These are phyloP conservation scores for Oligia fasciuncula DNA, from an alignment of 2,888 invertebrate genomes.

Conservation along the genomic window DNA sequence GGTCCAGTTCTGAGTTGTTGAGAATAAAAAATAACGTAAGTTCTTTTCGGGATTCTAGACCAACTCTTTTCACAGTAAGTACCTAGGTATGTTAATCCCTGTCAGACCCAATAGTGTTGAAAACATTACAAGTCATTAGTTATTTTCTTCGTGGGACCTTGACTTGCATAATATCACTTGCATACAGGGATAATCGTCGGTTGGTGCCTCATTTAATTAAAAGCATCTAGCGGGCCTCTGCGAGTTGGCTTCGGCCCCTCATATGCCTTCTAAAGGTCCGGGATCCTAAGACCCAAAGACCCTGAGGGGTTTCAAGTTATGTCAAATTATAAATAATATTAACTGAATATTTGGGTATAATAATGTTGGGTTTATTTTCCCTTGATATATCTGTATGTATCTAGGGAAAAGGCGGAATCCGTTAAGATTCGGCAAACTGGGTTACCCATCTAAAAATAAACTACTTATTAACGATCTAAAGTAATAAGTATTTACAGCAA, in stretches of 20 bases:
- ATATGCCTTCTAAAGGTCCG: not conserved
- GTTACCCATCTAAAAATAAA: slow-evolving; percentile 11
- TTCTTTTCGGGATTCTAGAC: not conserved
- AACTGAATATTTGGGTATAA: not conserved
- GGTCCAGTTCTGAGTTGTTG: not conserved
- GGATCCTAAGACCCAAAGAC: not conserved
- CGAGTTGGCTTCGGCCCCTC: not conserved
- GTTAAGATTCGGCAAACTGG: not conserved
- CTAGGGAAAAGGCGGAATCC: too few relatives aligned
- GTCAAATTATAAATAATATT: slow-evolving; percentile 1
- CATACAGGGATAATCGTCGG: not conserved
- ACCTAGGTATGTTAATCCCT: not conserved
- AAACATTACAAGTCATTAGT: too few relatives aligned
- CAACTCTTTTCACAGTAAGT: not conserved
- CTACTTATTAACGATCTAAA: not conserved
- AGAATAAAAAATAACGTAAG: not conserved
- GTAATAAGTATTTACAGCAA: slow-evolving; percentile 17
- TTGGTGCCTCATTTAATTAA: not conserved
- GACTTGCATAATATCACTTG: not conserved
- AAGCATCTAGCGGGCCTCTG: not conserved
- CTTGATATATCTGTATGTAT: too few relatives aligned
- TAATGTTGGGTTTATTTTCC: not conserved
- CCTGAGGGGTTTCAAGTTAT: not conserved
- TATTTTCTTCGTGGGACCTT: not conserved
- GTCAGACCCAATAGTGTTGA: not conserved